Base-by-base conservation (phyloP, 2,888 invertebrate species). In the Alloscopus bannaensis region DNA sequence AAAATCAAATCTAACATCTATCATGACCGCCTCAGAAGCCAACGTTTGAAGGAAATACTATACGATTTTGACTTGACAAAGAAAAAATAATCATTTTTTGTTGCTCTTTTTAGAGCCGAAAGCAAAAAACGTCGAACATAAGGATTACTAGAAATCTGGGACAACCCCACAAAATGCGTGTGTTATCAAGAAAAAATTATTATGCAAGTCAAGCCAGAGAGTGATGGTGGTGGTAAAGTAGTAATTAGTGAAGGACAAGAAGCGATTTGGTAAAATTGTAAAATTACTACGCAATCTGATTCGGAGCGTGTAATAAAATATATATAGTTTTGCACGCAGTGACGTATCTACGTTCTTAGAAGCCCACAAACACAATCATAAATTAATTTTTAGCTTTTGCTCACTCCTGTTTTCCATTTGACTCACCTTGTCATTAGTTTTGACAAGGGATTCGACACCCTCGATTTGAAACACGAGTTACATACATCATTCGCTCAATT, bases 111-210 rank as follows among this genome's bases (percentile, higher is more conserved):
- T n/a, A n/a, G 22, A 66, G 66, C 47, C 45, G 45, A 36, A 6
- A 55, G 28, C 29, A 57, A 45, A 66, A 52, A 66, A 66, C 29
- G 29, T 3, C 18, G 6, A 57, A 31, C 29, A 57, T 24, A 57
- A 57, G 57, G 47, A 71, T 28, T 62, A 70, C 66, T 65, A 68
- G 52, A 57, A 81, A 81, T 77, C 68, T 81, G 73, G 81, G 81
- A 47, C 81, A 81, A 81, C 59, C 77, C 81, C 72, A 77, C 81
- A 81, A n/a, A n/a, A 75, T 71, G 68, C 60, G 66, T 68, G n/a
- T 75, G 75, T 75, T 76, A 76, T 69, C 64, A 68, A 64, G 57
- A 47, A 26, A 55, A n/a, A 75, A 71, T 79, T 68, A 79, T 68
- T 72, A 79, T 71, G 79, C 68, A 72, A 72, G 57, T 47, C 60